phyloP scores from a whole-genome alignment of 2,888 invertebrate species.

The Philonicus albiceps region DNA sequence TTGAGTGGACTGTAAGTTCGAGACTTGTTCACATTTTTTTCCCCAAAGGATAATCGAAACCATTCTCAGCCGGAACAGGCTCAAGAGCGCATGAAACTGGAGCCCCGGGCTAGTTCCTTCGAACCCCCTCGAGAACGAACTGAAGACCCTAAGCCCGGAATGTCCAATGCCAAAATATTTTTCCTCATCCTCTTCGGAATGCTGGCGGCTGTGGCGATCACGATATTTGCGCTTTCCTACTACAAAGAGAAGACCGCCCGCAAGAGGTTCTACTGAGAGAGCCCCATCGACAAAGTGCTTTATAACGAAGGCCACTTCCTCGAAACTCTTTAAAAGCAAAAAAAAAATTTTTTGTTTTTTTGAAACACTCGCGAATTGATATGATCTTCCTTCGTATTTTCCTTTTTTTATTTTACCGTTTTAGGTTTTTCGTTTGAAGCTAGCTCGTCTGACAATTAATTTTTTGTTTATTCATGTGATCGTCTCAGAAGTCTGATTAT shows the following conservation, averaged over 20 bases:
- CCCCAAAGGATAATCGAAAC: not conserved
- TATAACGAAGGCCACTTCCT: not conserved
- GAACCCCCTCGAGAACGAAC: conserved; percentile 91
- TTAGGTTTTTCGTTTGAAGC: not conserved
- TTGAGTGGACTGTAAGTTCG: conserved; percentile 66
- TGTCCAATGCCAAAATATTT: conserved; percentile 92
- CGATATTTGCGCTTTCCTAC: conserved; percentile 89
- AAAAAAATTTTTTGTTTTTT: not conserved
- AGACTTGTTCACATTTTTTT: not conserved
- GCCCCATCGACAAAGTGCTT: not conserved
- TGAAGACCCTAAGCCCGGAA: conserved; percentile 85
- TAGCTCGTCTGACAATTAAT: not conserved
- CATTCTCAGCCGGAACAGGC: conserved; percentile 55
- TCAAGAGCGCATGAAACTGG: conserved; percentile 78
- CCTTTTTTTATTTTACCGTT: not conserved
- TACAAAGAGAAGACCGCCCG: conserved; percentile 91
- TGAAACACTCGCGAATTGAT: not conserved
- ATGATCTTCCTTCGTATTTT: not conserved
- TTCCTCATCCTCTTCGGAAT: conserved; percentile 85
- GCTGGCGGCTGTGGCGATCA: conserved; percentile 81
- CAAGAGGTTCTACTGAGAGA: conserved; percentile 73
- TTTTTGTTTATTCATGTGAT: not conserved
- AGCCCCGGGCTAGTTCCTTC: conserved; percentile 88
- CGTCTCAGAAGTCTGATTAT: not conserved
- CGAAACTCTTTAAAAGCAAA: not conserved